Evolutionary conservation across 2,797 vertebrate genomes (phyloP), one percentile per base, ranked within the genome.

Genomic region (Phrynocephalus guinanensis): DNA sequence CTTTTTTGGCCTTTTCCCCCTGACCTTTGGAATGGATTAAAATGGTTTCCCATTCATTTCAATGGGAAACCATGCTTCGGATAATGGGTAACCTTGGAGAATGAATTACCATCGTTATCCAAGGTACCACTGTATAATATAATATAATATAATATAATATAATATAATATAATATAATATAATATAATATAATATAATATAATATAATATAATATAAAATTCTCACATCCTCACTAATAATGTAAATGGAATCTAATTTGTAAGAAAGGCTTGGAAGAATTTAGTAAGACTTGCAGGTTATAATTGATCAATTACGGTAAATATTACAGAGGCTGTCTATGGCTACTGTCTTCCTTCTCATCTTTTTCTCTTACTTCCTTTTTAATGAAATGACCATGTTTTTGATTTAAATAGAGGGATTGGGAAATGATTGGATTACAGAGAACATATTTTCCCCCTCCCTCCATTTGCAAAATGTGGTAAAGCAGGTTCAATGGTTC

Each of bases 401-500:
- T 94, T 93, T 91, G 80, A 93, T 94, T 94, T 94, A 93, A 84
- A 90, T 88, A 11, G 7, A 88, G 89, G 18, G 79, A 38, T 24
- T 28, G 68, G 63, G 66, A 90, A 91, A 93, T 88, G 33, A 92
- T 86, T 93, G 88, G 92, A 94, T 92, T 95, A 94, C 90, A 90
- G 22, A 85, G 52, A 93, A 93, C 50, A 84, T 78, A 82, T 90
- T 92, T 93, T 85, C 56, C 33, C 87, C 56, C 33, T 28, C 70
- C 10, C n/a, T 52, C 20, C 38, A 66, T 80, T 85, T 92, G 84
- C 85, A 88, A 93, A 92, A 91, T 85, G n/a, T 79, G 52, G 6
- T 93, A 90, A 94, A 91, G 71, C 33, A 93, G 50, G 87, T 91
- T 92, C 90, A 84, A 85, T 60, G 78, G 82, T 82, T 93, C 72